Conservation (phyloP, 1,140 invertebrate genomes). For the Drosophila equinoxialis region DNA sequence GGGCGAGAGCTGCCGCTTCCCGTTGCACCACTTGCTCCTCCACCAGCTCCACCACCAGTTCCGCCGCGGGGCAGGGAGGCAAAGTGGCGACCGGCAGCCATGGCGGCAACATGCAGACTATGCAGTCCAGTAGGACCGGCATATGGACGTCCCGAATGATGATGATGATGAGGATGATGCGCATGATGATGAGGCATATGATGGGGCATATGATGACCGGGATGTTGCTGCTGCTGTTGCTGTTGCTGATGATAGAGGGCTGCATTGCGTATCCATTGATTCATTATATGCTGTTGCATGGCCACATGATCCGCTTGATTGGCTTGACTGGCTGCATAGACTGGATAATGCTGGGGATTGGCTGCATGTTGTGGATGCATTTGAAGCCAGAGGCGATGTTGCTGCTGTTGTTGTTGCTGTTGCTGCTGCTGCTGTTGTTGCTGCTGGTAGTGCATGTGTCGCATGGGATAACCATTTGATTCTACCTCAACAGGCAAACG, state of each 20-base stretch:
- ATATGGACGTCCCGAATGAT: constrained; percentile 68
- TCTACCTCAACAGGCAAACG: constrained; percentile 61
- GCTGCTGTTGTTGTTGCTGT: constrained; percentile 60
- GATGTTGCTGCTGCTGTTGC: constrained; percentile 51
- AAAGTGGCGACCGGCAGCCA: constrained; percentile 71
- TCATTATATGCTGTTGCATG: constrained; percentile 85
- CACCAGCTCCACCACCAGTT: constrained; percentile 49
- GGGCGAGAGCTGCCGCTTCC: constrained; percentile 85
- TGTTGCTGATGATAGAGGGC: constrained; percentile 86
- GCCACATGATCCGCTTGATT: constrained; percentile 75
- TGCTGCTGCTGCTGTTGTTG: constrained; percentile 70
- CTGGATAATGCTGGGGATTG: constrained; percentile 55
- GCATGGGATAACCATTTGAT: constrained; percentile 66
- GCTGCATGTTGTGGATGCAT: constrained; percentile 58
- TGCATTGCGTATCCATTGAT: constrained; percentile 89
- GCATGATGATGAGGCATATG: constrained; percentile 49
- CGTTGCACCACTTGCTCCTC: constrained; percentile 81
- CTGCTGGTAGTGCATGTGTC: constrained; percentile 73
- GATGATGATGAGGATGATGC: constrained; percentile 46
- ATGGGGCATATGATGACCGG: constrained; percentile 53
- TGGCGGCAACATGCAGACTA: constrained; percentile 58
- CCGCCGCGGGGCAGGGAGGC: constrained; percentile 83
- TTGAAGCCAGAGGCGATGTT: constrained; percentile 74
- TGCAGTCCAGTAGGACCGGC: constrained; percentile 74
- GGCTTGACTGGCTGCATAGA: constrained; percentile 55